Conservation (phyloP, 2,888 invertebrate species). For the Julus scandinavius region DNA sequence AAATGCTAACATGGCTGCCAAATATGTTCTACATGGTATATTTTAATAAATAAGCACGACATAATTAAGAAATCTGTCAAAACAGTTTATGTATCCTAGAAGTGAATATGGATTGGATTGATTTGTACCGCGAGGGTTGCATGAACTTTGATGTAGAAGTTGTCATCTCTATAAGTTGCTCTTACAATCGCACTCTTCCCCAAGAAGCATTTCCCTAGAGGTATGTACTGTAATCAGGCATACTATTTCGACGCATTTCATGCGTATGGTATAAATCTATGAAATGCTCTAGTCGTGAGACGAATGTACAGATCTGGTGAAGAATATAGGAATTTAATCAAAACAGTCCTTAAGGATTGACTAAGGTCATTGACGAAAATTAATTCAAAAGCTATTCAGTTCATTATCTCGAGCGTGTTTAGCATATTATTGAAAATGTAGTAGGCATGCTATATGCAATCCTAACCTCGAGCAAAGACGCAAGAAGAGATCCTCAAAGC, state of each 20-base stretch:
- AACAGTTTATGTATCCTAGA: too few relatives aligned
- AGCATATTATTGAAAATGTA: constrained; percentile 38
- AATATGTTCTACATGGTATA: too few relatives aligned
- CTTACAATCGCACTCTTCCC: background rate
- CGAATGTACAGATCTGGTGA: background rate
- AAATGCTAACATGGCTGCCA: too few relatives aligned
- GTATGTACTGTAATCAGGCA: background rate
- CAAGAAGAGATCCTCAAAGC: background rate
- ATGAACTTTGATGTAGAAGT: background rate
- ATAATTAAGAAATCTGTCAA: too few relatives aligned
- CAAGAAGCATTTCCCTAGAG: background rate
- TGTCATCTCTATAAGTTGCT: background rate
- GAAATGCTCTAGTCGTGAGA: constrained; percentile 13
- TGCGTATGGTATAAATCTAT: constrained; percentile 35
- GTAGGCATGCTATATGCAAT: background rate
- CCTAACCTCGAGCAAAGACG: background rate
- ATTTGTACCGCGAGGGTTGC: background rate
- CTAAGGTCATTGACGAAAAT: constrained; percentile 41
- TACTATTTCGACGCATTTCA: constrained; percentile 44
- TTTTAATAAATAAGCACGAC: too few relatives aligned
- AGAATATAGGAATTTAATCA: constrained; percentile 41
- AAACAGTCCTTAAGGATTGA: constrained; percentile 38
- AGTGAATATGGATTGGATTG: background rate
- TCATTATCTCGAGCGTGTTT: constrained; percentile 40
- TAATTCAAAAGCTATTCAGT: constrained; percentile 39